phyloP scores from a whole-genome alignment of 2,797 vertebrate species.

The Sebastes taczanowskii region DNA sequence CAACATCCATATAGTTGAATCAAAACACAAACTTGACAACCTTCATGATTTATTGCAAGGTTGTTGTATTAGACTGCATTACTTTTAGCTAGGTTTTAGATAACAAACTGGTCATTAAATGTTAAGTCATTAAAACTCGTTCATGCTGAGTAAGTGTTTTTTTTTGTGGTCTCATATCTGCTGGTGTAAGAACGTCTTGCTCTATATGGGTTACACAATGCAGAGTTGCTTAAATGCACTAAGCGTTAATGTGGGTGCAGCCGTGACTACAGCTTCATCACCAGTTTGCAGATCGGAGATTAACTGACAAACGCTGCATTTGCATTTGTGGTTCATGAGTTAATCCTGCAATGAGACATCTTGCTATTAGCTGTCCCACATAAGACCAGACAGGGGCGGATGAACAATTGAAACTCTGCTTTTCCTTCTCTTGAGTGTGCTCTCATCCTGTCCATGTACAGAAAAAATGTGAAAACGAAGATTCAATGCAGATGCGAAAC shows the following conservation, averaged over 20 bases:
- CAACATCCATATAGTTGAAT: not conserved
- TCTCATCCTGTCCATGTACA: not conserved
- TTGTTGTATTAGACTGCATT: not conserved
- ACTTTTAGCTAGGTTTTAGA: not conserved
- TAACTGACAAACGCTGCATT: not conserved
- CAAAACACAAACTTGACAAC: not conserved
- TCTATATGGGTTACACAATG: not conserved
- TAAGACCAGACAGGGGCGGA: not conserved
- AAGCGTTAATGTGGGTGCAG: slow-evolving; percentile 12
- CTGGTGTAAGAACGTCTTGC: slow-evolving; percentile 7
- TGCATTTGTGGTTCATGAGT: slow-evolving; percentile 53
- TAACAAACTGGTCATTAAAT: not conserved
- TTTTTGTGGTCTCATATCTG: slow-evolving; percentile 23
- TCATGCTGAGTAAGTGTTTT: slow-evolving; percentile 20
- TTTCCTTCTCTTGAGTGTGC: not conserved
- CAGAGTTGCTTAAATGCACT: not conserved
- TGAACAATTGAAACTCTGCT: not conserved
- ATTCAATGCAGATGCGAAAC: not conserved
- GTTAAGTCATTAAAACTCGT: not conserved
- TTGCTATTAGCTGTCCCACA: slow-evolving; percentile 4
- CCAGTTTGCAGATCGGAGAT: not conserved
- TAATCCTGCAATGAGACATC: not conserved
- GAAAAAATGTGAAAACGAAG: not conserved
- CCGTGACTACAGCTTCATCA: not conserved
- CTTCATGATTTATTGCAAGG: no score